Evolutionary conservation across 2,888 invertebrate species (phyloP).

Genomic region (Eupithecia abbreviata): DNA sequence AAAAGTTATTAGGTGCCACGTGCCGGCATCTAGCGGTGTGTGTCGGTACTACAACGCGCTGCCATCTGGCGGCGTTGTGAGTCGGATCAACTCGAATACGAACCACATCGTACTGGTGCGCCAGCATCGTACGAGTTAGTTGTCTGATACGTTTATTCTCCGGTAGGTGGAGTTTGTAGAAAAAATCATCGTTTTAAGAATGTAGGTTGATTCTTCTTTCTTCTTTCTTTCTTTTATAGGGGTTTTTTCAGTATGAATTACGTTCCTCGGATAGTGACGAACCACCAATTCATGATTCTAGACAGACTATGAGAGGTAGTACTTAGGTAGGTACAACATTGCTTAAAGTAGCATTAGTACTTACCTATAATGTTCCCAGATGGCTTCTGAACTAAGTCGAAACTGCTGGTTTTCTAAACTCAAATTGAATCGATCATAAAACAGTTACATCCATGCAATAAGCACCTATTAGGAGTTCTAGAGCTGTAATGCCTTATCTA

Average conservation of each 20-base stretch:
- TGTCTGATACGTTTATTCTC: neutral
- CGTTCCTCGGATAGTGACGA: neutral
- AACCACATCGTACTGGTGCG: neutral
- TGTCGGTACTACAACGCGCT: constrained; percentile 25
- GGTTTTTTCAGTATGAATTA: no score
- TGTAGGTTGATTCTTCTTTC: neutral
- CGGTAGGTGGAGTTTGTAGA: constrained; percentile 27
- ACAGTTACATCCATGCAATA: neutral
- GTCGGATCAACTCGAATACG: neutral
- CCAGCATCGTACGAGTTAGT: neutral
- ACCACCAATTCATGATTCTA: neutral
- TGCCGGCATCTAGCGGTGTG: constrained; percentile 20
- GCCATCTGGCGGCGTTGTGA: constrained; percentile 37
- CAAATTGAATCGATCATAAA: constrained; percentile 13
- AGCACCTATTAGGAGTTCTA: neutral
- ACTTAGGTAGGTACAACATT: neutral
- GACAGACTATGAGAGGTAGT: neutral
- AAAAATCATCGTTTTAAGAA: constrained; percentile 6
- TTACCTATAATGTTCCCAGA: neutral
- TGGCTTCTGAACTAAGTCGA: neutral
- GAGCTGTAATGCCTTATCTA: constrained; percentile 19
- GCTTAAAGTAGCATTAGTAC: no score
- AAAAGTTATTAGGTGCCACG: neutral
- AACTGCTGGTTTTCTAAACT: neutral
- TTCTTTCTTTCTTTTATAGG: no score